A percentile compares a stretch with the other conserved stretches of the same genome.
phyloP scores from a whole-genome alignment of 1,140 invertebrate genomes.

The Drosophila subpulchrella region DNA sequence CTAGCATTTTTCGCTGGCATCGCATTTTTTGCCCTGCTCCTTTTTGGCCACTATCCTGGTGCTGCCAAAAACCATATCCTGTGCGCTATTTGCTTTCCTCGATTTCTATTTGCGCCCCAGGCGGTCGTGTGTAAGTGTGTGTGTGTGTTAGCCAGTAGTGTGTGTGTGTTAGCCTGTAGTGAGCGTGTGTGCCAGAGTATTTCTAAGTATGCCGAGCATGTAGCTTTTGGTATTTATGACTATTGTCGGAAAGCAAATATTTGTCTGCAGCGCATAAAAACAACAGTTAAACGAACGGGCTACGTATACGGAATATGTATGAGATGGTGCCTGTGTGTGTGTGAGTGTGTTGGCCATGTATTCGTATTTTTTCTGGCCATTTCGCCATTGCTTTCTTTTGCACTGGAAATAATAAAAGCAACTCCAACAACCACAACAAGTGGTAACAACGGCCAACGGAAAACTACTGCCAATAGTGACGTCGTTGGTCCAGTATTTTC shows the following conservation, averaged over 20 bases:
- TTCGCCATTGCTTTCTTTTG: conserved; percentile 45
- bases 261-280: conserved; percentile 85
- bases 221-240: conserved; percentile 85
- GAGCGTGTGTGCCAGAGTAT: conserved; percentile 57
- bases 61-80: conserved; percentile 80
- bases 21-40: conserved; percentile 63
- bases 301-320: conserved; percentile 83
- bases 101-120: conserved; percentile 78
- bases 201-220: conserved; percentile 84
- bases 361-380: conserved; percentile 41
- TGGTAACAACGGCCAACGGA: conserved; percentile 41
- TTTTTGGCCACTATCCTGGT: conserved; percentile 60
- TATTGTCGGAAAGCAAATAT: conserved; percentile 85
- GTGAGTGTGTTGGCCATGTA: conserved; percentile 44
- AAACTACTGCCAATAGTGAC: conserved; percentile 74
- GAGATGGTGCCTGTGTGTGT: conserved; percentile 59
- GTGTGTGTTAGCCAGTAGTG: conserved; percentile 9
- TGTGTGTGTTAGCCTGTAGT: conserved; percentile 35
- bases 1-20: conserved; percentile 62
- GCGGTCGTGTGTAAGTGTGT: conserved; percentile 32
- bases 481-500: conserved; percentile 45
- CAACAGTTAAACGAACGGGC: conserved; percentile 84
- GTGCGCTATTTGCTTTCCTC: conserved; percentile 80
- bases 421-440: conserved; percentile 65
- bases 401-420: conserved; percentile 68